Base-by-base conservation (phyloP, 2,888 invertebrate genomes). In the Agriopis marginaria region DNA sequence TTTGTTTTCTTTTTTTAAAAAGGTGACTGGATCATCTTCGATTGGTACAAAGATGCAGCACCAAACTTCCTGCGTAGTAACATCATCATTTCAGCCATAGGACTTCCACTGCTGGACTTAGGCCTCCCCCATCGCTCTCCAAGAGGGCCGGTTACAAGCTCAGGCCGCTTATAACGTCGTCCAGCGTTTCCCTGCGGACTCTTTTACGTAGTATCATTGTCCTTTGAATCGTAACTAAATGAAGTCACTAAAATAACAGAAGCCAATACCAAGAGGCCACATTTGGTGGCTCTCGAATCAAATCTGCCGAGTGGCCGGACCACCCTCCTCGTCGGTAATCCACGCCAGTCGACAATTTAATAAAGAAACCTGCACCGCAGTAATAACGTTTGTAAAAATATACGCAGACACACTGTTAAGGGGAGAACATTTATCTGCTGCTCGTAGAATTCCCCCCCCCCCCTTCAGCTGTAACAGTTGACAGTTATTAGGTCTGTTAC, bases 381-480 rank as follows among this genome's bases (percentile, higher is more conserved):
- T 93, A 92, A 92, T 92, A 91, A 91, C 89, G 91, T 92, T 93
- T 92, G 92, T 92, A 92, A 93, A 92, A 92, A 92, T 92, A 92
- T 89, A 89, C 89, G 87, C 90, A 89, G 91, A 91, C 90, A 89
- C 83, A 85, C 82, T 67, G 79, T 91, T 91, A 92, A 91, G 90
- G 91, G 75, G 78, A 73, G 68, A 82, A 7, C 42, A 6, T 1
- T 8, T 42, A 10, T 6, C 10, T 11, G 10, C 23, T 50, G 50
- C 14, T 11, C 51, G 42, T 42, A 14, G 49, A 7, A 12, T 12
- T 12, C 8, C 42, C 1, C 10, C 42, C 9, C 42, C 8, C 42
- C 42, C 10, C 17, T 23, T 10, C 10, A 44, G 44, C 45, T 45
- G 45, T 45, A 45, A 45, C 2, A 45, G 11, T 11, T 1, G 42